Conservation (phyloP, 2,888 invertebrate species). For the Athalia cordata region DNA sequence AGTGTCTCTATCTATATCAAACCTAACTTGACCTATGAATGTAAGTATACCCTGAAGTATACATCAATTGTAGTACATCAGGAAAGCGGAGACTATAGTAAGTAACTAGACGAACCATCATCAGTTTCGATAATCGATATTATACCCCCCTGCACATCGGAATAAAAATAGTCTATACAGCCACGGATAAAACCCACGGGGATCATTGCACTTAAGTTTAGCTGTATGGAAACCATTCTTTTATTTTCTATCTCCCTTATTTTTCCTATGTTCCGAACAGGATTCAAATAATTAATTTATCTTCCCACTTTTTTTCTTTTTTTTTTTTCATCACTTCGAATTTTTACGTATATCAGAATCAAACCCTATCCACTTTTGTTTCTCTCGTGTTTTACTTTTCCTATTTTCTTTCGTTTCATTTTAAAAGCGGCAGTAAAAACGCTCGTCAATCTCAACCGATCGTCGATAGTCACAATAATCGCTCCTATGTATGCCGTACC, state of each 20-base stretch:
- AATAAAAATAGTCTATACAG: not conserved
- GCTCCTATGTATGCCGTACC: too few relatives aligned
- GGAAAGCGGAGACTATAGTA: too few relatives aligned
- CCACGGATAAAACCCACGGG: constrained; percentile 20
- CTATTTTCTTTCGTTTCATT: not conserved
- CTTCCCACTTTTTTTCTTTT: not conserved
- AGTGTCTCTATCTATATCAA: too few relatives aligned
- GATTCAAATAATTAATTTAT: not conserved
- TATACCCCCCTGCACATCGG: not conserved
- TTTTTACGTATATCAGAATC: not conserved
- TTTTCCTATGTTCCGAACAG: not conserved
- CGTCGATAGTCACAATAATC: constrained; percentile 26
- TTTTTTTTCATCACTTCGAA: not conserved
- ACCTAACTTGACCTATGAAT: too few relatives aligned
- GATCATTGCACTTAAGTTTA: constrained; percentile 18
- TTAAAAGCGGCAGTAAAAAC: constrained; percentile 28
- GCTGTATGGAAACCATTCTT: not conserved
- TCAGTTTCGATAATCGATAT: constrained; percentile 20
- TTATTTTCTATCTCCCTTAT: not conserved
- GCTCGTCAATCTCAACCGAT: constrained; percentile 28
- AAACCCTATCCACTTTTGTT: not conserved
- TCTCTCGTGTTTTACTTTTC: not conserved
- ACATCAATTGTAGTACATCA: too few relatives aligned
- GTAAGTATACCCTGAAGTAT: too few relatives aligned
- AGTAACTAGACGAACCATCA: not conserved